These are phyloP conservation scores for Hipparchia semele DNA, from an alignment of 2,888 invertebrate species.

Conservation along the genomic window DNA sequence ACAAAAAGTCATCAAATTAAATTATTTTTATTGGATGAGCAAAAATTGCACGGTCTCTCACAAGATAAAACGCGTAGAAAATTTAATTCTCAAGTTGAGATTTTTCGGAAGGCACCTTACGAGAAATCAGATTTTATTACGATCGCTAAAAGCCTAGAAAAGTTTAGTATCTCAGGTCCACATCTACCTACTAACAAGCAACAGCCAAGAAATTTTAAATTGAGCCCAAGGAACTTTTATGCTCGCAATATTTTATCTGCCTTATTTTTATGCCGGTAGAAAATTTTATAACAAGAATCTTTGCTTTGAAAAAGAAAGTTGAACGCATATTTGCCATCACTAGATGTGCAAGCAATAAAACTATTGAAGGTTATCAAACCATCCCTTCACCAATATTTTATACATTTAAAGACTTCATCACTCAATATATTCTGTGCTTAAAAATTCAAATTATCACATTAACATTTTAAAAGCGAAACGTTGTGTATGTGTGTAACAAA, in stretches of 20 bases:
- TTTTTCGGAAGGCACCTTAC: slow-evolving; percentile 2
- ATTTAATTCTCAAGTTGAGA: slow-evolving; percentile 7
- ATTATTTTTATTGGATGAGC: not conserved
- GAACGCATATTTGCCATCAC: not conserved
- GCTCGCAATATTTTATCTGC: slow-evolving; percentile 14
- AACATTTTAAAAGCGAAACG: too few relatives aligned
- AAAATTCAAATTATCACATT: too few relatives aligned
- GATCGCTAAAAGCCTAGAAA: slow-evolving; percentile 2
- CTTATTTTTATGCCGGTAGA: slow-evolving; percentile 14
- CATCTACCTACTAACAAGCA: slow-evolving; percentile 9
- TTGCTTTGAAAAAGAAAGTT: slow-evolving; percentile 1
- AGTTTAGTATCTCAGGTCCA: slow-evolving; percentile 10
- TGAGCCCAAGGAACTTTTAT: slow-evolving; percentile 11
- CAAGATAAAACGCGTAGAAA: not conserved
- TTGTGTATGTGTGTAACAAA: too few relatives aligned
- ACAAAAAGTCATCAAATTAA: not conserved
- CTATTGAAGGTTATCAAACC: not conserved
- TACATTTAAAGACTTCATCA: too few relatives aligned
- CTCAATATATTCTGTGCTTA: too few relatives aligned
- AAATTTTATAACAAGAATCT: slow-evolving; percentile 21
- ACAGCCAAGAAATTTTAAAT: slow-evolving; percentile 15
- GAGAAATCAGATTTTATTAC: slow-evolving; percentile 11
- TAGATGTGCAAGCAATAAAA: not conserved
- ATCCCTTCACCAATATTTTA: not conserved
- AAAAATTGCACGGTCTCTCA: not conserved